Percentiles rank a stretch among this genome's conserved stretches.
These are phyloP conservation scores for Oligia strigilis DNA, from an alignment of 2,888 invertebrate genomes.

Conservation along the genomic window DNA sequence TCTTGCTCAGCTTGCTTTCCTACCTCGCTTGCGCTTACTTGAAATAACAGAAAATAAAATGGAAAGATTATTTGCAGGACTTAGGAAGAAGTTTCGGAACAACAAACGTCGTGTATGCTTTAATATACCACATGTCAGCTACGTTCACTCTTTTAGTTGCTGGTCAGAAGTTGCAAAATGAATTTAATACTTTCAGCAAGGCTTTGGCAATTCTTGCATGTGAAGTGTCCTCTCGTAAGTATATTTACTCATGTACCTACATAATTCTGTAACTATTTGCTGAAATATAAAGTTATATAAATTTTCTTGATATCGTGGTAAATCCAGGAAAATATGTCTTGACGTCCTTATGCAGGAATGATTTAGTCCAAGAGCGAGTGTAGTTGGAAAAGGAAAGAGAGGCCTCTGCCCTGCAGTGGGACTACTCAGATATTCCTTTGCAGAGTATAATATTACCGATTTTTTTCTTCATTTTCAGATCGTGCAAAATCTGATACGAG, in stretches of 20 bases:
- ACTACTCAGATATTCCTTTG: too few relatives aligned
- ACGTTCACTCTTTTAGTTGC: slow-evolving; percentile 46
- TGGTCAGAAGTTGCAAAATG: slow-evolving; percentile 53
- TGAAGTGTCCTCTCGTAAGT: slow-evolving; percentile 50
- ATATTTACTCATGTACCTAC: background rate
- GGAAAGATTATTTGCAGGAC: slow-evolving; percentile 23
- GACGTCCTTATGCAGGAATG: background rate
- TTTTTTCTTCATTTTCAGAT: slow-evolving; percentile 41
- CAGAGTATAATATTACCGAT: background rate
- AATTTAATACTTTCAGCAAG: slow-evolving; percentile 47
- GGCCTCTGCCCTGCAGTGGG: too few relatives aligned
- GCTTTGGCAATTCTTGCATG: slow-evolving; percentile 49
- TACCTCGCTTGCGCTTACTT: background rate
- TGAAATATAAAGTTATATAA: background rate
- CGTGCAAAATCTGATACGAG: slow-evolving; percentile 31
- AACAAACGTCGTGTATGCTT: slow-evolving; percentile 30
- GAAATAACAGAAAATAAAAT: background rate
- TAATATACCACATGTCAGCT: slow-evolving; percentile 46
- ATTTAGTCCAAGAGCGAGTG: background rate
- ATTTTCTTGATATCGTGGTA: background rate
- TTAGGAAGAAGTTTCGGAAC: slow-evolving; percentile 4
- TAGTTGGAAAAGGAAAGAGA: background rate
- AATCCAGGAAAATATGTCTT: background rate
- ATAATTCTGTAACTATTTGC: background rate
- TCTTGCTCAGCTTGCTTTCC: background rate